Evolutionary conservation across 1,140 invertebrate species (phyloP).

Genomic region (Oreohelix idahoensis): DNA sequence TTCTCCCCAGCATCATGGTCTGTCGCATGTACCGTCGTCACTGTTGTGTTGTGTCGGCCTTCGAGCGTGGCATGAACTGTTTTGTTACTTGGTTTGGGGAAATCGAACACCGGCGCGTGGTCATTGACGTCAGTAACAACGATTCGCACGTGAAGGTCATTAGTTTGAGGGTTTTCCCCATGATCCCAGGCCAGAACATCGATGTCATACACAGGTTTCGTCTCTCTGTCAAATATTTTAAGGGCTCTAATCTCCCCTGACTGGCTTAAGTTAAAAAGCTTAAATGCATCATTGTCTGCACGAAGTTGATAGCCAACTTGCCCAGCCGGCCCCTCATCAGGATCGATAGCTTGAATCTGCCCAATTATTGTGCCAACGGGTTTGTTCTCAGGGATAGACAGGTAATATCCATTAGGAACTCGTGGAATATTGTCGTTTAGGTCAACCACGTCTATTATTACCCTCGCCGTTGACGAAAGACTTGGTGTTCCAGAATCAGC

Average conservation of each 20-base stretch:
- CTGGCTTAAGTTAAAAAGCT: conserved; percentile 13
- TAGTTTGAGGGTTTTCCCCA: conserved; percentile 26
- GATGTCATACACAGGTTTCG: conserved; percentile 35
- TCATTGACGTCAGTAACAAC: conserved; percentile 44
- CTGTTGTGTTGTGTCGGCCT: conserved; percentile 17
- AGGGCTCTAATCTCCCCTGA: conserved; percentile 28
- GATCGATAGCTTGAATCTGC: conserved; percentile 37
- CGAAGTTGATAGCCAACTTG: conserved; percentile 41
- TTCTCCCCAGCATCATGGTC: conserved; percentile 41
- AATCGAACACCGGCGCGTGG: conserved; percentile 37
- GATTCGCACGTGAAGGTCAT: conserved; percentile 38
- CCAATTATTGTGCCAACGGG: conserved; percentile 32
- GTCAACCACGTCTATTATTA: conserved; percentile 42
- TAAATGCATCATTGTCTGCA: conserved; percentile 31
- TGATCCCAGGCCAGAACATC: conserved; percentile 41
- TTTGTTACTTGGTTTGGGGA: conserved; percentile 20
- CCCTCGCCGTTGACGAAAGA: conserved; percentile 19
- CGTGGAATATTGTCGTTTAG: conserved; percentile 42
- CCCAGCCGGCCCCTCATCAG: conserved; percentile 36
- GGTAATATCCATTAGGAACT: conserved; percentile 17
- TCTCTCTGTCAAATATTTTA: conserved; percentile 40
- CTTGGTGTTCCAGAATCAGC: conserved; percentile 27
- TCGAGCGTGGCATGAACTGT: conserved; percentile 25
- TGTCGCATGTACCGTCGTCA: conserved; percentile 26
- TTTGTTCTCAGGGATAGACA: conserved; percentile 39